Base-by-base conservation (phyloP, 2,888 invertebrate genomes). In the Brenthis ino region DNA sequence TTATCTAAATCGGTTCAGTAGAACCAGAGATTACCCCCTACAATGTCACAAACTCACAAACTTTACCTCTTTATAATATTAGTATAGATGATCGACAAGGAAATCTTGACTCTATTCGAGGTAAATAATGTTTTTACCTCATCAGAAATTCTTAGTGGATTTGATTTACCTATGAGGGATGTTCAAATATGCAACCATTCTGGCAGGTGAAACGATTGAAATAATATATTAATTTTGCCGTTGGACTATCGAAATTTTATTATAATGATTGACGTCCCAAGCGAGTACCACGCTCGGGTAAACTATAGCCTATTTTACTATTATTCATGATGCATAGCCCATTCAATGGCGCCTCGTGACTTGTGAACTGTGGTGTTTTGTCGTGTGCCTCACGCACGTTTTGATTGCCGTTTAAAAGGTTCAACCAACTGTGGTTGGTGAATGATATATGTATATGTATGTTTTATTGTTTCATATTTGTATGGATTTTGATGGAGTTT, bases 351-450 rank as follows among this genome's bases (percentile, higher is more conserved):
- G 74, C 73, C 77, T 87, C 92, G 91, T 92, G 92, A 91, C 89
- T 85, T 77, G 80, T 82, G 85, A 85, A 89, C 90, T 89, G 90
- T 89, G 82, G 86, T 85, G 85, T 87, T 85, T 75, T 80, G 85
- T 89, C 88, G 88, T 89, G 89, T 87, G 85, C 77, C 79, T 77
- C 69, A 80, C 80, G 83, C 89, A 88, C 90, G 90, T 89, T 79
- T 80, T 78, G 77, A 82, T 83, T 83, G 85, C 82, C 80, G 76
- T 79, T 80, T 74, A 87, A 84, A 87, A 85, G 86, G 85, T 83
- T 58, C 58, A 58, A 48, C 58, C 82, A 83, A 58, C 58, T 84
- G 54, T 58, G 47, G 28, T 47, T 66, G 77, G 78, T 75, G 37
- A 28, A 37, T 37, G 6, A 37, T 37, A 81, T 82, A 82, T 81